These are phyloP conservation scores for Eutolmus rufibarbis DNA, from an alignment of 2,888 invertebrate genomes.

Conservation along the genomic window DNA sequence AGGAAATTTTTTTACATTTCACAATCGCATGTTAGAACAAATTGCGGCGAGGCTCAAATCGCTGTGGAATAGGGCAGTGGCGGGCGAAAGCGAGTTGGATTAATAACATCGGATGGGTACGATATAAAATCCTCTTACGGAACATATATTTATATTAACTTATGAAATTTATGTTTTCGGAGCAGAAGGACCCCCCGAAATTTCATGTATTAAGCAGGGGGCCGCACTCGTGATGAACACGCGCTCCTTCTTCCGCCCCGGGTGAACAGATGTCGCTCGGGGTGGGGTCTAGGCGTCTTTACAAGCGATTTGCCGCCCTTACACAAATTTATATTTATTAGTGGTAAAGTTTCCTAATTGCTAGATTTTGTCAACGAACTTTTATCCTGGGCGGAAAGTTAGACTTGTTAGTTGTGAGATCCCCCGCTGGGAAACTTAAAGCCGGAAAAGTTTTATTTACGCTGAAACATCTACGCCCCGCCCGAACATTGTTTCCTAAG, in stretches of 20 bases:
- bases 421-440: constrained; percentile 25
- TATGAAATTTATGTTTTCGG: constrained; percentile 30
- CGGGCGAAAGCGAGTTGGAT: neutral
- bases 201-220: neutral
- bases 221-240: neutral
- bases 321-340: constrained; percentile 47
- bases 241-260: neutral
- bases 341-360: constrained; percentile 45
- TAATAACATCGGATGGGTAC: constrained; percentile 21
- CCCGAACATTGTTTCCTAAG: neutral
- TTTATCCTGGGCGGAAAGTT: constrained; percentile 38
- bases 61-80: neutral
- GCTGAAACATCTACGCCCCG: neutral
- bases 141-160: constrained; percentile 34
- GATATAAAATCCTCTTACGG: constrained; percentile 1
- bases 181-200: neutral
- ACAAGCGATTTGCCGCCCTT: constrained; percentile 8
- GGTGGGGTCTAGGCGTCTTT: neutral
- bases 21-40: constrained; percentile 27
- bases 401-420: neutral
- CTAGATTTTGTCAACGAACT: constrained; percentile 47
- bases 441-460: constrained; percentile 19
- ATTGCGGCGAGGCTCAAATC: neutral
- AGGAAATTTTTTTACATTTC: constrained; percentile 29
- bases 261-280: constrained; percentile 7